Conservation (phyloP, 2,888 invertebrate species). For the Trichacis sp. region DNA sequence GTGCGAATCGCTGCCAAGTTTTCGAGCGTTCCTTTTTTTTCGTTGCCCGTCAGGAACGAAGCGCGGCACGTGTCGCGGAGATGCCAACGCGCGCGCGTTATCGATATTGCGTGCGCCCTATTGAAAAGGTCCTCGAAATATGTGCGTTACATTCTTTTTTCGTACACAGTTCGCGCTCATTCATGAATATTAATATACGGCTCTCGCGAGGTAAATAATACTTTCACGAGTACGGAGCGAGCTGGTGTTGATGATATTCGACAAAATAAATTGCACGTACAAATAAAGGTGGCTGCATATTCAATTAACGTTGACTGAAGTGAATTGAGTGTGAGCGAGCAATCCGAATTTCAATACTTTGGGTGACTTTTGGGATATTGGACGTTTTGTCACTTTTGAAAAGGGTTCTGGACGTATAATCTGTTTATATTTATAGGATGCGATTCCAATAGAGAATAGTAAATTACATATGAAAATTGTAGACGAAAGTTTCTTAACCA, state of each 20-base stretch:
- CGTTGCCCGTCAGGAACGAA: too few species aligned
- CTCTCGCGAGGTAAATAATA: conserved; percentile 46
- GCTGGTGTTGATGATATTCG: conserved; percentile 45
- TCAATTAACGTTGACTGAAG: too few species aligned
- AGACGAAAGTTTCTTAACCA: too few species aligned
- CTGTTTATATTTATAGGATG: too few species aligned
- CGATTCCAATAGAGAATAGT: too few species aligned
- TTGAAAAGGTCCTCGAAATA: conserved; percentile 40
- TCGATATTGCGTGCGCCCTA: conserved; percentile 44
- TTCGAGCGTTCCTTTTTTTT: conserved; percentile 30
- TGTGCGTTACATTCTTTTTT: conserved; percentile 37
- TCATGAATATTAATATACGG: conserved; percentile 45
- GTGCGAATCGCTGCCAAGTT: conserved; percentile 17
- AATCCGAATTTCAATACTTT: too few species aligned
- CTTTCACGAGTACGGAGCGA: conserved; percentile 41
- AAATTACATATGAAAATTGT: too few species aligned
- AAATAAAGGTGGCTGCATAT: conserved; percentile 44
- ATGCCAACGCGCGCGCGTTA: conserved; percentile 28
- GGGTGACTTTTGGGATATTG: too few species aligned
- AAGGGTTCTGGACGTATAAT: too few species aligned
- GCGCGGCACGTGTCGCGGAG: conserved; percentile 38
- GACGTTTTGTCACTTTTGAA: too few species aligned
- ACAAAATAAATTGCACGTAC: conserved; percentile 44
- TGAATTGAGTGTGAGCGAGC: too few species aligned
- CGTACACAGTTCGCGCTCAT: conserved; percentile 39